These are phyloP conservation scores for Lasiommata megera DNA, from an alignment of 2,888 invertebrate genomes.

Conservation along the genomic window DNA sequence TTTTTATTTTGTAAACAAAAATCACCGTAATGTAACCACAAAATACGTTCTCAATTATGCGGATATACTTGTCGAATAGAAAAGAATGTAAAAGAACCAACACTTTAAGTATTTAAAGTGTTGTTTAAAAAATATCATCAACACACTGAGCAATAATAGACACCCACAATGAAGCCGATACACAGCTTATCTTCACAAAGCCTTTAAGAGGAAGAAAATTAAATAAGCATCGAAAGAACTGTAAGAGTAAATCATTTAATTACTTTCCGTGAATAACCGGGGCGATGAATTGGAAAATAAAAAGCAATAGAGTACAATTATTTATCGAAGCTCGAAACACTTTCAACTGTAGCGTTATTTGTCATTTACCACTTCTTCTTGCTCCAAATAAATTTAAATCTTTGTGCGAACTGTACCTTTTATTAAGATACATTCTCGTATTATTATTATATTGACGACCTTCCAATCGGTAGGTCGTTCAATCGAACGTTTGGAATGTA, in stretches of 20 bases:
- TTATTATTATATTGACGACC: too few relatives aligned
- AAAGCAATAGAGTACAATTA: slow-evolving; percentile 6
- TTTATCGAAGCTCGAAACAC: background rate
- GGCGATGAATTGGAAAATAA: slow-evolving; percentile 12
- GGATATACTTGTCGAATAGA: too few relatives aligned
- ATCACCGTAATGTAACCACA: too few relatives aligned
- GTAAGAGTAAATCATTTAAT: slow-evolving; percentile 20
- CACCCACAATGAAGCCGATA: slow-evolving; percentile 2
- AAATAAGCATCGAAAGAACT: slow-evolving; percentile 16
- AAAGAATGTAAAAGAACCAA: too few relatives aligned
- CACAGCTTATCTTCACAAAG: slow-evolving; percentile 10
- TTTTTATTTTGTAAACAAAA: too few relatives aligned
- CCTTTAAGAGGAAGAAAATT: slow-evolving; percentile 15
- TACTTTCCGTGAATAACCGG: slow-evolving; percentile 14
- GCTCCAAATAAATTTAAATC: background rate
- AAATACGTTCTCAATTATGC: too few relatives aligned
- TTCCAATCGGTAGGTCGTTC: too few relatives aligned
- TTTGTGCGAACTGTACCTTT: background rate
- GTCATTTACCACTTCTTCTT: background rate
- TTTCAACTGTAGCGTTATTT: background rate
- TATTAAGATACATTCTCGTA: too few relatives aligned
- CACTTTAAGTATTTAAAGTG: too few relatives aligned
- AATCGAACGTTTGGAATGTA: too few relatives aligned
- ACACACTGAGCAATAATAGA: background rate
- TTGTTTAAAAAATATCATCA: background rate